Evolutionary conservation across 2,113 vertebrate genomes (phyloP), one percentile per base, ranked within the genome.

Genomic region (Charadrius vociferus): DNA sequence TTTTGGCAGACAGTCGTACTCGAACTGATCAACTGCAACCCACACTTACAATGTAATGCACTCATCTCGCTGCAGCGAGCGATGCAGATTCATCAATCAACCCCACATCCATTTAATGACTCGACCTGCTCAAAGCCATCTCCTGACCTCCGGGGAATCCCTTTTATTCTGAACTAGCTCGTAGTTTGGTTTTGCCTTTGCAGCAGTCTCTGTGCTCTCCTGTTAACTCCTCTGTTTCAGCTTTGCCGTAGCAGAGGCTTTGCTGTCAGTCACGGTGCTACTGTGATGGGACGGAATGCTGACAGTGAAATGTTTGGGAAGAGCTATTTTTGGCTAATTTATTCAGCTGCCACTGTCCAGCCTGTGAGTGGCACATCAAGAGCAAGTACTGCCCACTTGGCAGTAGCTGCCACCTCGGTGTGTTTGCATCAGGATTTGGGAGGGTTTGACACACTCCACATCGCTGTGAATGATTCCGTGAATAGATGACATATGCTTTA

Each of bases 351-450:
- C 56, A 21, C 27, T 14, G 26, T 23, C 50, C 62, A 52, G 27
- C 5, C 2, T 3, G 7, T 32, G n/a, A 23, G 7, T 6, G 32
- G 37, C 61, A 36, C 12, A 8, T 4, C 4, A 3, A 32, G 34
- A 66, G 9, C 62, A 18, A 23, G 17, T 8, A 17, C 43, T 43
- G 43, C 20, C 36, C 27, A 1, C 26, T 7, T 12, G 43, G 36
- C 37, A 43, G 26, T 29, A 87, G 52, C 50, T 67, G 63, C n/a
- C 53, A 10, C 17, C 18, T 39, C 61, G 26, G 39, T 12, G 83
- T 1, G 5, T 24, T 2, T 14, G 17, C 55, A 9, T 12, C 5
- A 1, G 47, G 53, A 30, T 41, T 23, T 78, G 65, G 32, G 55
- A 62, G 20, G 41, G 10, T 34, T 94, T 63, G 11, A 18, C 53